These are phyloP conservation scores for Numenius phaeopus DNA, from an alignment of 2,797 vertebrate species.

Conservation along the genomic window DNA sequence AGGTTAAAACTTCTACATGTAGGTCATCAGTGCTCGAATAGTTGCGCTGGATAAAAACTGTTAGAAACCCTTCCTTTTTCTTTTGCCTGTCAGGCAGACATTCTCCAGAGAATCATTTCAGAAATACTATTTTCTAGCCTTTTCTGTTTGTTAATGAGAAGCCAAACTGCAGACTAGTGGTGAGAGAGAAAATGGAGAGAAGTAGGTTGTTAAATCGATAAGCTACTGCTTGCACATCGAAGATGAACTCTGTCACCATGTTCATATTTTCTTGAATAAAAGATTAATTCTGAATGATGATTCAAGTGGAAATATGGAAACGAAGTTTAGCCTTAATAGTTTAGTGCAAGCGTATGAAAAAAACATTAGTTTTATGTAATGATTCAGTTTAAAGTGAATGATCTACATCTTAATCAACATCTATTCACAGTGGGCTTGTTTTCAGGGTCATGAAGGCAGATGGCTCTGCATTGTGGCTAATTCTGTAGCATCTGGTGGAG, in stretches of 20 bases:
- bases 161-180: not conserved
- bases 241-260: not conserved
- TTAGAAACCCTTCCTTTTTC: not conserved
- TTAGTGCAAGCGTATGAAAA: not conserved
- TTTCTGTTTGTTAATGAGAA: not conserved
- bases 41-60: not conserved
- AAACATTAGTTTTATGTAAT: not conserved
- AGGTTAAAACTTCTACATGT: not conserved
- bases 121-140: not conserved
- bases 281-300: not conserved
- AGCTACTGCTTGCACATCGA: not conserved
- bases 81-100: not conserved
- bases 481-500: constrained; percentile 38
- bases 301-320: not conserved
- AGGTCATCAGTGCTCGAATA: not conserved
- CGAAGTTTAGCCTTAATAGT: not conserved
- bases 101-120: not conserved
- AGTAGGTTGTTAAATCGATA: not conserved
- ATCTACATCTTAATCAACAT: constrained; percentile 49
- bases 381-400: not conserved
- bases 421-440: not conserved
- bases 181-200: not conserved
- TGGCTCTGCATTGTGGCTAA: constrained; percentile 19
- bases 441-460: constrained; percentile 51
- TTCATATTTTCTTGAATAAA: not conserved